A percentile compares a stretch with the other conserved stretches of the same genome.
Evolutionary conservation across 2,888 invertebrate species (phyloP).

Genomic region (Ellobium chinense): DNA sequence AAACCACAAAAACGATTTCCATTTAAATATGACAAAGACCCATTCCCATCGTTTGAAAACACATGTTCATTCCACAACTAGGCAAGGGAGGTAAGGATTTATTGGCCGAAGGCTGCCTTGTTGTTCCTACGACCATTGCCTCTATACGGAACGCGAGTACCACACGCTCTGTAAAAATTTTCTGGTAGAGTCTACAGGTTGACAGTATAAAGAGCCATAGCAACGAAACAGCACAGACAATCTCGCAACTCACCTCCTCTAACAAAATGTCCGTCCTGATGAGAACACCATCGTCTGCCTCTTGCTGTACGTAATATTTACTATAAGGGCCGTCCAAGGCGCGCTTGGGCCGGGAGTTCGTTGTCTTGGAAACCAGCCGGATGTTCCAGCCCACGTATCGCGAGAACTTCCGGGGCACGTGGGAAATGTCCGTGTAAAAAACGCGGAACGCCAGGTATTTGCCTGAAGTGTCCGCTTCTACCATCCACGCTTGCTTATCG

Average conservation of each 20-base stretch:
- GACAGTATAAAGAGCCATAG: no score
- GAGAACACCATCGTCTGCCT: conserved; percentile 88
- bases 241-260: conserved; percentile 82
- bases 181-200: no score
- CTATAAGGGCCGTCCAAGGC: conserved; percentile 88
- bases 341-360: conserved; percentile 78
- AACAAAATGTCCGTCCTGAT: conserved; percentile 89
- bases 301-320: conserved; percentile 90
- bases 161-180: no score
- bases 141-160: no score
- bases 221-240: no score
- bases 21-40: no score
- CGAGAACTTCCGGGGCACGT: conserved; percentile 88
- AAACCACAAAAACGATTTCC: no score
- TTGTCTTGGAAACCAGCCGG: conserved; percentile 45
- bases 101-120: no score
- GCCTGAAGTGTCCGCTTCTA: conserved; percentile 88
- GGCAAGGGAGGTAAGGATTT: no score
- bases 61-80: no score
- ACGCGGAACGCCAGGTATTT: conserved; percentile 87
- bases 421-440: conserved; percentile 80
- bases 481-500: conserved; percentile 90
- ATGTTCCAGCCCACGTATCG: conserved; percentile 78
- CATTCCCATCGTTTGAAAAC: no score
- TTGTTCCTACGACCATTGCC: no score